Base-by-base conservation (phyloP, 2,113 vertebrate genomes). In the Baryphthengus martii region DNA sequence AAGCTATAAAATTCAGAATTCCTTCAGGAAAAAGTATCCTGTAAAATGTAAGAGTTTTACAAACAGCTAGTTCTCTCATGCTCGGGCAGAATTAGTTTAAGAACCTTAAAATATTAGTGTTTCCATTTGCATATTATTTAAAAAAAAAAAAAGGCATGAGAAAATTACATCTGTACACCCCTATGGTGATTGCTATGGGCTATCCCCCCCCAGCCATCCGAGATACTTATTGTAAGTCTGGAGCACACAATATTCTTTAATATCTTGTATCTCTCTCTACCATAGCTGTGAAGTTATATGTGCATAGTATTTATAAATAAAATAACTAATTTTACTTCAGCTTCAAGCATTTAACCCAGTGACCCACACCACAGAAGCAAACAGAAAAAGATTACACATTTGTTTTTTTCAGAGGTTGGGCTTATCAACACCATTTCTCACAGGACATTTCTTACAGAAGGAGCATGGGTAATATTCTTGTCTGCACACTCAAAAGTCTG, bases 361-460 rank as follows among this genome's bases (percentile, higher is more conserved):
- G 88, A 96, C 88, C 68, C 61, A 88, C 12, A 56, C 14, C 23
- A 26, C 26, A 79, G 37, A 70, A 80, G 44, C 37, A 92, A 81
- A 68, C 13, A 49, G 55, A 39, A 82, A 39, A 88, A 65, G 9
- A 78, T 81, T 81, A 31, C 24, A 37, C 1, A 1, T 31, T 88
- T 42, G 12, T 44, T 77, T 82, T 20, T 66, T 80, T 61, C 31
- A 55, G 63, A 67, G n/a, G 42, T 63, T 62, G 37, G 7, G 37
- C 21, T 96, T 88, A 92, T 73, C 74, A 74, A 40, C 89, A 85
- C 14, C n/a, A 66, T 90, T 92, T 87, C 76, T 94, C 75, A 77
- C 23, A 88, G 88, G 93, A 73, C 73, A 44, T 25, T 76, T 23
- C 62, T 95, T 89, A 83, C 55, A 35, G 76, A 95, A 88, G 17